Base-by-base conservation (phyloP, 2,888 invertebrate genomes). In the Lasioglossum pauxillum region DNA sequence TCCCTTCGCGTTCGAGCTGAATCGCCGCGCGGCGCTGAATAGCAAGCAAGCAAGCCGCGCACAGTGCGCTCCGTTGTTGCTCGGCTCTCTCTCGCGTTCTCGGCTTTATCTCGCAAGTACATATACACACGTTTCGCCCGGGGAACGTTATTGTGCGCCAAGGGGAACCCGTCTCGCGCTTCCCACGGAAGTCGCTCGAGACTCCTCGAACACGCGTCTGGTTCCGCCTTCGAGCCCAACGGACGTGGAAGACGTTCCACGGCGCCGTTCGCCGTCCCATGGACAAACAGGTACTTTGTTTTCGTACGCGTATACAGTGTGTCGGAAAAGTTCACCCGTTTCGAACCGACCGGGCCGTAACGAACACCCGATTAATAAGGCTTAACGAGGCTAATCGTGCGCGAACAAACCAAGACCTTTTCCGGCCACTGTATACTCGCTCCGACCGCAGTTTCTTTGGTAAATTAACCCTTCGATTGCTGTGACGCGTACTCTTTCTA, bases 111-210 rank as follows among this genome's bases (percentile, higher is more conserved):
- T 35, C 5, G 69, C 4, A 60, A 60, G 60, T 27, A 60, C 10
- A 0, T 35, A 44, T 44, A 31, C 35, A 69, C 69, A 12, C 38
- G 31, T 64, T 64, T 64, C 31, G 64, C 64, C n/a, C 64, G 64
- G 31, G 64, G 64, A 38, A 69, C 69, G 4, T 38, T 69, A 69
- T 38, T 69, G 69, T 69, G 38, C 38, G 35, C 35, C 69, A 4
- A 23, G 23, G 38, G 69, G 69, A 69, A 69, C 38, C 23, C 38
- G 38, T 38, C 57, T n/a, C 57, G 57, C 57, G 69, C 69, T 69
- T 69, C 69, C 69, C 69, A 69, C 69, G 69, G 69, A 69, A 69
- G 80, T 35, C 69, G 69, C 23, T 38, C 23, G 23, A 69, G 69
- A 38, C 69, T 69, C 35, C 23, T 35, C n/a, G n/a, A 69, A 69